Base-by-base conservation (phyloP, 1,140 invertebrate genomes). In the Hyposmocoma kahamanoa region DNA sequence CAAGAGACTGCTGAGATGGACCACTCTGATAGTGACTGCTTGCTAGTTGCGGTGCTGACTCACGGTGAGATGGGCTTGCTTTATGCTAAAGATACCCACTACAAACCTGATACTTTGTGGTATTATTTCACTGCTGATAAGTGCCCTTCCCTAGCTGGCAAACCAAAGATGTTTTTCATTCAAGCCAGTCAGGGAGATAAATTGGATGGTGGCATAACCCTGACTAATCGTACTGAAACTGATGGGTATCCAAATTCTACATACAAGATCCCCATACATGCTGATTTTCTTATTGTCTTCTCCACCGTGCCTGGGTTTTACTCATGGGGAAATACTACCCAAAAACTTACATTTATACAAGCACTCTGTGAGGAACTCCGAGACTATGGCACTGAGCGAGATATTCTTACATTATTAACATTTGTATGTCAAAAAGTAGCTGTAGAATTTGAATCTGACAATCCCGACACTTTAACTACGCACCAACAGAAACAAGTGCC, bases 301-400 rank as follows among this genome's bases (percentile, higher is more conserved):
- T 98, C 96, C 6, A 98, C 97, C 18, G 93, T 98, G 47, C 94
- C 96, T 76, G 96, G 96, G 92, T 89, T 85, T 81, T 99, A 93
- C 83, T 98, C 97, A 0, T 99, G 97, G 97, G 90, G 97, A 50
- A 98, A 98, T 71, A 97, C 95, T 9, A 93, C 92, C 22, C 88
- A 91, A 32, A 95, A 96, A 9, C 98, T 97, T 0, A 99, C 97
- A 97, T 99, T 98, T 69, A 94, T 99, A 80, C 97, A 99, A 88
- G 93, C 96, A 1, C 84, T 99, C 0, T 94, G 93, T 63, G 83
- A 91, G 9, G 94, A 97, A 63, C 76, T 99, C 2, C 87, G 90
- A 22, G 90, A 90, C 28, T 90, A 92, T 77, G 92, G 90, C n/a
- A 88, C 89, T 56, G 89, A 92, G 13, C 88, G 92, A 56, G 96